Evolutionary conservation across 2,113 vertebrate species (phyloP).

Genomic region (Callospermophilus lateralis): DNA sequence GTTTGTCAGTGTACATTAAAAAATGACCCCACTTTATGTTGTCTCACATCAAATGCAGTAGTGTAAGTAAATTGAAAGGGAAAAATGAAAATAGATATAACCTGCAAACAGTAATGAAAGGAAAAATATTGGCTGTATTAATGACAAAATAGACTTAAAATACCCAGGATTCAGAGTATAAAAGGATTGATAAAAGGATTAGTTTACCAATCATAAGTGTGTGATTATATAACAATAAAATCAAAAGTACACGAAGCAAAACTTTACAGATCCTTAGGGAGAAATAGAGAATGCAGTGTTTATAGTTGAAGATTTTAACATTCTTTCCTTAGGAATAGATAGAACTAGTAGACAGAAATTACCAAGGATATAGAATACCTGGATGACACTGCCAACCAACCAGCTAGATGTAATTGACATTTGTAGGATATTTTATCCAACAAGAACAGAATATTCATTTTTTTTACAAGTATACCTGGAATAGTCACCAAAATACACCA

Average conservation of each 20-base stretch:
- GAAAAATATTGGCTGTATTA: constrained; percentile 2
- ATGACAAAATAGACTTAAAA: constrained; percentile 19
- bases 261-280: constrained; percentile 36
- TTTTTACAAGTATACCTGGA: neutral
- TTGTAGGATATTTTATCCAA: neutral
- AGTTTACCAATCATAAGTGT: neutral
- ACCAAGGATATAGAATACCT: neutral
- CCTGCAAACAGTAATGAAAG: neutral
- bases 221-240: neutral
- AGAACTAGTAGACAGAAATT: neutral
- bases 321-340: neutral
- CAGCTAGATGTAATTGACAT: neutral
- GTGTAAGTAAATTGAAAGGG: neutral
- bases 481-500: neutral
- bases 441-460: neutral
- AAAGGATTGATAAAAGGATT: neutral
- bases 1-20: neutral
- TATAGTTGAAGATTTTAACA: neutral
- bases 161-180: neutral
- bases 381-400: neutral
- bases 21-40: neutral
- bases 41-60: neutral
- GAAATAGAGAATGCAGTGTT: neutral
- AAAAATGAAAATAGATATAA: neutral
- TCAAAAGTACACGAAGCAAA: constrained; percentile 42